Base-by-base conservation (phyloP, 2,797 vertebrate species). In the Champsocephalus gunnari region DNA sequence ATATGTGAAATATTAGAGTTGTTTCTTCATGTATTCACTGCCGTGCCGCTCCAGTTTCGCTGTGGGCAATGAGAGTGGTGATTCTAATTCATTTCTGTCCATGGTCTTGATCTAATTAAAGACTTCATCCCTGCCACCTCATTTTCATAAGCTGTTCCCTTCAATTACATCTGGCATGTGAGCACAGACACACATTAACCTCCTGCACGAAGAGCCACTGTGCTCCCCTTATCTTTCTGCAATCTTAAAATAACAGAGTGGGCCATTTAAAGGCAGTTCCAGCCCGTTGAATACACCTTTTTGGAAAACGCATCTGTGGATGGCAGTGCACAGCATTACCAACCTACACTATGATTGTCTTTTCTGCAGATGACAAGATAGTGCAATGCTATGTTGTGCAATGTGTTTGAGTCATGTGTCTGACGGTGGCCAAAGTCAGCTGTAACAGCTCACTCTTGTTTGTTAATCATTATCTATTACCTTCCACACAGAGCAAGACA, bases 21-120 rank as follows among this genome's bases (percentile, higher is more conserved):
- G 5, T 80, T 53, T 71, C 62, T 74, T 74, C 51, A 75, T 85
- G 70, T 81, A 67, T 75, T 83, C 79, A 69, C 55, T 76, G 75
- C 75, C 47, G 50, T 58, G 45, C 82, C 89, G 87, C 84, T 91
- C 88, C 83, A 89, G 54, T 89, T 90, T 86, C 84, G 62, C 80
- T 62, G 47, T 80, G 72, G 79, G 77, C 91, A 89, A 91, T 88
- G 85, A 90, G 81, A 87, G 83, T 79, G 69, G 74, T 87, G 85
- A 89, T 91, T 93, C 80, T 85, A 90, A 91, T 92, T 92, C 85
- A 88, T 92, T 92, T 88, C 89, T 88, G 80, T 87, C 86, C 88
- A 82, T 87, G 87, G 90, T 90, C 86, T 89, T 84, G 85, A 91
- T 93, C 92, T 94, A 93, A 94, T 94, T 93, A 94, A 92, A 93